Conservation (phyloP, 2,888 invertebrate genomes). For the Dinocampus coccinellae region DNA sequence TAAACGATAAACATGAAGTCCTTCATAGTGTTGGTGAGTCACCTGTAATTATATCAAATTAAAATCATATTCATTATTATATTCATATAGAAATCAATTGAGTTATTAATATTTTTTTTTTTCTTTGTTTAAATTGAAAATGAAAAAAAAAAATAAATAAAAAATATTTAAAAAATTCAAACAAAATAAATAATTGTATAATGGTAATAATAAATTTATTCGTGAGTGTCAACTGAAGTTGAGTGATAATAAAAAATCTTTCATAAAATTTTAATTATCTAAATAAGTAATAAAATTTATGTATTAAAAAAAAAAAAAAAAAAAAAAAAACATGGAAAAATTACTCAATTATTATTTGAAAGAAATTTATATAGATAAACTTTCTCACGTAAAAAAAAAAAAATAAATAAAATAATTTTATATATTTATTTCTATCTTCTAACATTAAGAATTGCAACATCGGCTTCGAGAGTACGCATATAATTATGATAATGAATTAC, state of each 20-base stretch:
- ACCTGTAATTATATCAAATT: not conserved
- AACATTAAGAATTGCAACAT: not conserved
- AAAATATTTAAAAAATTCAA: too few species aligned
- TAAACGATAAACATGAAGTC: slow-evolving; percentile 63
- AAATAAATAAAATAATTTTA: not conserved
- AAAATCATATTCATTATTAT: not conserved
- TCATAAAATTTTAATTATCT: too few species aligned
- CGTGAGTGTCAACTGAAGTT: not conserved
- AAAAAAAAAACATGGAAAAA: too few species aligned
- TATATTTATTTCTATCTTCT: not conserved
- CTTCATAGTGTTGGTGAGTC: slow-evolving; percentile 64
- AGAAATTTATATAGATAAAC: not conserved
- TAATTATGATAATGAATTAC: not conserved
- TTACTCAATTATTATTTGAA: not conserved
- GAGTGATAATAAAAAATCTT: too few species aligned
- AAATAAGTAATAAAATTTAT: too few species aligned
- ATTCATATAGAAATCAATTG: not conserved
- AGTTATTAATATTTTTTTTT: not conserved
- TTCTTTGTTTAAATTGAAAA: not conserved
- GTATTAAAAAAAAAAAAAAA: not conserved
- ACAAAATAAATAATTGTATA: not conserved
- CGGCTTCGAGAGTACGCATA: not conserved
- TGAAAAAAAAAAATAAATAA: not conserved
- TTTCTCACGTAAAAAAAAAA: not conserved
- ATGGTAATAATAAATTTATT: not conserved